Evolutionary conservation across 2,797 vertebrate genomes (phyloP).

Genomic region (Lutjanus campechanus): DNA sequence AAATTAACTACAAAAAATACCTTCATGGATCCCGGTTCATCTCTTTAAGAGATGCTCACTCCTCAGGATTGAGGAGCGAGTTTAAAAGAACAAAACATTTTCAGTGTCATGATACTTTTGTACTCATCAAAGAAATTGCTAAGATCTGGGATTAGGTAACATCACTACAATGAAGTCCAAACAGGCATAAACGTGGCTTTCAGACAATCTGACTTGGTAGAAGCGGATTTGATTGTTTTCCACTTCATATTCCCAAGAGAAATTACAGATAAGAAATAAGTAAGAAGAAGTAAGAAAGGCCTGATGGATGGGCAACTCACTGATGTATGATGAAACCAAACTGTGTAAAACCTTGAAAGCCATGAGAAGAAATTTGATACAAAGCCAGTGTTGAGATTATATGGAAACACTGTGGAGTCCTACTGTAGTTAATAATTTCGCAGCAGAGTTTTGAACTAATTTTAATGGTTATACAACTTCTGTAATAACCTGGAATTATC

Average conservation of each 20-base stretch:
- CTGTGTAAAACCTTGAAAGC: not conserved
- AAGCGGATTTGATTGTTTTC: not conserved
- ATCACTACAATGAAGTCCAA: not conserved
- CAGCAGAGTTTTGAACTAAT: not conserved
- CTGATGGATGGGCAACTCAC: not conserved
- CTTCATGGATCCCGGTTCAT: not conserved
- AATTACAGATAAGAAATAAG: not conserved
- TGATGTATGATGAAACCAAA: not conserved
- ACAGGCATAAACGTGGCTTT: not conserved
- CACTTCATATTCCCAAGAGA: not conserved
- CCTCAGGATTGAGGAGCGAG: not conserved
- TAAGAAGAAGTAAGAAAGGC: not conserved
- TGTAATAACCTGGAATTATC: not conserved
- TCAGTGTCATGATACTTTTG: not conserved
- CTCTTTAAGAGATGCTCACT: not conserved
- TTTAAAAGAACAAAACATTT: not conserved
- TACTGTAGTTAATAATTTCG: not conserved
- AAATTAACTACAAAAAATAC: not conserved
- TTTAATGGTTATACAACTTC: not conserved
- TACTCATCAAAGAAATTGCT: not conserved
- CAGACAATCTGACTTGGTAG: not conserved
- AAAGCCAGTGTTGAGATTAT: not conserved
- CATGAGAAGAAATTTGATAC: not conserved
- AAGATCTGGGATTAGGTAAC: not conserved
- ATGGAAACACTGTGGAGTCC: not conserved